phyloP scores from a whole-genome alignment of 2,113 vertebrate species.

The Hystrix brachyura region DNA sequence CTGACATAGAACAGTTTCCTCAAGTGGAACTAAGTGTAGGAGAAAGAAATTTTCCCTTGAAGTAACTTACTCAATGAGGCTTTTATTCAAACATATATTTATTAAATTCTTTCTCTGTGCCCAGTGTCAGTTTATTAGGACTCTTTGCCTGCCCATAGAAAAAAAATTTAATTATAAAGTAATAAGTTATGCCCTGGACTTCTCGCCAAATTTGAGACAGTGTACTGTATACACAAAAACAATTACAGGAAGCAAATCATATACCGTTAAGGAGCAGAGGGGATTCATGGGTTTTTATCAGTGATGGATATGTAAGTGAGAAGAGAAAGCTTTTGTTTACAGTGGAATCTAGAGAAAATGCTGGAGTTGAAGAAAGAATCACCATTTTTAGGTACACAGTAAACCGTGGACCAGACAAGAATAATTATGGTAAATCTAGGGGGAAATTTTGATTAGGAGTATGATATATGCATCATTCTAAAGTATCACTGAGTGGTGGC shows the following conservation, averaged over 20 bases:
- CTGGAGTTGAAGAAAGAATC: not conserved
- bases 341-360: not conserved
- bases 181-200: not conserved
- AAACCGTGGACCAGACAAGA: not conserved
- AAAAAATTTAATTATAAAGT: not conserved
- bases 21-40: not conserved
- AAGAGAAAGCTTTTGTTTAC: not conserved
- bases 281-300: not conserved
- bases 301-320: not conserved
- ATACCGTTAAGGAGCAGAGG: not conserved
- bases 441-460: not conserved
- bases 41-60: not conserved
- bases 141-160: not conserved
- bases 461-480: constrained; percentile 30
- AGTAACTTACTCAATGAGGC: not conserved
- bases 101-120: not conserved
- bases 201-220: not conserved
- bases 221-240: not conserved
- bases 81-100: not conserved
- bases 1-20: not conserved
- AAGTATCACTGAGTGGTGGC: not conserved
- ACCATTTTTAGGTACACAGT: not conserved
- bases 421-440: not conserved
- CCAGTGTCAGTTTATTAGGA: not conserved
- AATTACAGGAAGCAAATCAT: not conserved